Percentiles rank a stretch among this genome's conserved stretches.
Evolutionary conservation across 2,888 invertebrate genomes (phyloP).

Genomic region (Stegophylla sp.): DNA sequence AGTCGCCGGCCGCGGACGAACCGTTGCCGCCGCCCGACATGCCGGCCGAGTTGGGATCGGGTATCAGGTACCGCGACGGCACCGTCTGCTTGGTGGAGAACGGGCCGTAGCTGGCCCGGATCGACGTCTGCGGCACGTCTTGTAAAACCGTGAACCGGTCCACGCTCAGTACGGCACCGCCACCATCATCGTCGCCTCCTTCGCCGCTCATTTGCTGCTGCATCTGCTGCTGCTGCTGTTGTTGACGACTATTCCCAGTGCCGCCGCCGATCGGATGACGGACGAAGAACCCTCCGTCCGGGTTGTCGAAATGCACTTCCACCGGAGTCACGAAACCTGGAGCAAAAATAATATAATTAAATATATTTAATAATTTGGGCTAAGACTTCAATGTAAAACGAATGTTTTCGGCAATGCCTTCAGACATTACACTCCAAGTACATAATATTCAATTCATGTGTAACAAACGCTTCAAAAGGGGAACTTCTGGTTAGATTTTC

Average conservation of each 20-base stretch:
- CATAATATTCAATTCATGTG: too few species aligned
- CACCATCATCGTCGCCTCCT: slow-evolving; percentile 62
- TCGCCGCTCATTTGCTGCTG: slow-evolving; percentile 62
- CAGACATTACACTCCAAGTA: too few species aligned
- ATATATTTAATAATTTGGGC: too few species aligned
- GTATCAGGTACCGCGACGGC: slow-evolving; percentile 85
- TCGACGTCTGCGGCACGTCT: slow-evolving; percentile 87
- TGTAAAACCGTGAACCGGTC: slow-evolving; percentile 92
- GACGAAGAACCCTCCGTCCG: slow-evolving; percentile 88
- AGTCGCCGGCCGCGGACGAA: slow-evolving; percentile 64
- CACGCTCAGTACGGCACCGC: slow-evolving; percentile 74
- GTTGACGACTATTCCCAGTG: slow-evolving; percentile 65
- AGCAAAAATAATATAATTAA: too few species aligned
- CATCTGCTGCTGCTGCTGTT: slow-evolving; percentile 65
- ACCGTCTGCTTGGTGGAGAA: slow-evolving; percentile 95
- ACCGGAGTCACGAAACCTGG: slow-evolving; percentile 77
- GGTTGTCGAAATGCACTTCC: slow-evolving; percentile 90
- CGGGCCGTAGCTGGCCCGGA: slow-evolving; percentile 91
- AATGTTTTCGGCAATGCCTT: too few species aligned
- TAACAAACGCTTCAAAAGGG: too few species aligned
- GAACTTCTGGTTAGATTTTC: too few species aligned
- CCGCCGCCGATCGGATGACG: slow-evolving; percentile 74
- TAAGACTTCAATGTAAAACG: too few species aligned
- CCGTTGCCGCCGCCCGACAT: slow-evolving; percentile 62
- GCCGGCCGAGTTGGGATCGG: slow-evolving; percentile 71